phyloP scores from a whole-genome alignment of 64 coral and sea anemone genomes.

The Montipora efflorescens region DNA sequence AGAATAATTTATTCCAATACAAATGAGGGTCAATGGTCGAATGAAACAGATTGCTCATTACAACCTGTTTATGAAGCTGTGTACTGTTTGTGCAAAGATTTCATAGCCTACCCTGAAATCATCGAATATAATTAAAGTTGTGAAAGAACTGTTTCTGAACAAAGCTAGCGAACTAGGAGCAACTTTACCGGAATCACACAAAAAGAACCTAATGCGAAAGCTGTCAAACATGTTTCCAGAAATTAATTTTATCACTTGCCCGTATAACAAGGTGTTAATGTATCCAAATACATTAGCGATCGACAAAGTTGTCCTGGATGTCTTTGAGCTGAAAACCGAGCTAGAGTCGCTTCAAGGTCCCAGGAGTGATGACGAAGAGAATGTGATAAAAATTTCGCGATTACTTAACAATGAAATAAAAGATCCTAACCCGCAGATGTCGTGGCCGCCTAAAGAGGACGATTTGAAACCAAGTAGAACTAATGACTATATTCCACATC shows the following conservation, averaged over 20 bases:
- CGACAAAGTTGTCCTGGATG: constrained; percentile 12
- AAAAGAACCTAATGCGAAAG: constrained; percentile 61
- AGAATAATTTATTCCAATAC: constrained; percentile 56
- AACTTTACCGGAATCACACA: constrained; percentile 52
- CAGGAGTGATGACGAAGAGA: constrained; percentile 31
- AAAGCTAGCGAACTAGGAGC: constrained; percentile 53
- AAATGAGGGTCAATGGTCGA: not conserved
- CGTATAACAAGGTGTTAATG: constrained; percentile 49
- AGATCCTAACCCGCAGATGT: constrained; percentile 60
- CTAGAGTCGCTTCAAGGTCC: constrained; percentile 6
- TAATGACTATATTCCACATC: constrained; percentile 34
- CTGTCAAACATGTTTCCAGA: constrained; percentile 69
- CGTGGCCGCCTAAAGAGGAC: constrained; percentile 74
- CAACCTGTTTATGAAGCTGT: constrained; percentile 70
- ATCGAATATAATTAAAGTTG: constrained; percentile 60
- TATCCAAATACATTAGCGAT: constrained; percentile 33
- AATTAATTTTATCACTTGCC: constrained; percentile 56
- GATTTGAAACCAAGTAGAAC: constrained; percentile 39
- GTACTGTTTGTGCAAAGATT: constrained; percentile 69
- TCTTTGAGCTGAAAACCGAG: constrained; percentile 49
- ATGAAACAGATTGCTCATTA: constrained; percentile 25
- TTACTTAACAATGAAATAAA: constrained; percentile 46
- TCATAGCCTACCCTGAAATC: constrained; percentile 61
- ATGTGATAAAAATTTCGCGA: constrained; percentile 45
- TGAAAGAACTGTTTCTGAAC: constrained; percentile 62